Evolutionary conservation across 1,140 invertebrate species (phyloP).

Genomic region (Papilio helenus): DNA sequence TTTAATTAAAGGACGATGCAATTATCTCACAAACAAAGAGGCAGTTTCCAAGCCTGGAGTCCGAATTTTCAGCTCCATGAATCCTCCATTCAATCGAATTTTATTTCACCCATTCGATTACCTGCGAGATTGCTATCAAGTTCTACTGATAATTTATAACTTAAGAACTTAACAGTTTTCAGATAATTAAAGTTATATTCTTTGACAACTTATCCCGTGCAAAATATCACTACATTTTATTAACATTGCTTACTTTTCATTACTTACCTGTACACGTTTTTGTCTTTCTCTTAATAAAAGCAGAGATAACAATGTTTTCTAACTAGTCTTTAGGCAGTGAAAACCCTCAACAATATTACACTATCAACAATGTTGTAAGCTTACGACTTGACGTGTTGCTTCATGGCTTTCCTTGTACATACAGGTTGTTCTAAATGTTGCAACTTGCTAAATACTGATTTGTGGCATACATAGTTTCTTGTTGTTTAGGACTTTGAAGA

Average conservation of each 20-base stretch:
- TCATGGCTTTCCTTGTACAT: not conserved
- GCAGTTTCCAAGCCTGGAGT: not conserved
- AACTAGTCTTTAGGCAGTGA: not conserved
- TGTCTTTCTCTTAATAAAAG: too few species aligned
- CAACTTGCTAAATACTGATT: constrained; percentile 8
- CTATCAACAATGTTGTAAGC: not conserved
- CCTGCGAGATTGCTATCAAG: constrained; percentile 11
- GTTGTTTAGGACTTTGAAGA: not conserved
- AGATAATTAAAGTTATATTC: not conserved
- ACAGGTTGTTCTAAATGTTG: constrained; percentile 18
- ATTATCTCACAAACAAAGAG: constrained; percentile 33
- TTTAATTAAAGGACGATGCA: constrained; percentile 28
- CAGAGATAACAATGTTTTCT: not conserved
- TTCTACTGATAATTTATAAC: constrained; percentile 1
- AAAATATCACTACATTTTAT: not conserved
- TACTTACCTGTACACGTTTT: too few species aligned
- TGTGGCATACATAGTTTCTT: not conserved
- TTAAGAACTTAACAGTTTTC: not conserved
- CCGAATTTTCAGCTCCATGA: constrained; percentile 22
- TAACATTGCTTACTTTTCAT: too few species aligned
- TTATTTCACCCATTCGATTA: constrained; percentile 35
- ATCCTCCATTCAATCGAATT: constrained; percentile 31
- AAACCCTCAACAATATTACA: not conserved
- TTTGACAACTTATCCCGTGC: not conserved
- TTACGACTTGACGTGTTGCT: not conserved